Percentiles rank a stretch among this genome's conserved stretches.
Evolutionary conservation across 2,797 vertebrate species (phyloP).

Genomic region (Neomorphus geoffroyi): DNA sequence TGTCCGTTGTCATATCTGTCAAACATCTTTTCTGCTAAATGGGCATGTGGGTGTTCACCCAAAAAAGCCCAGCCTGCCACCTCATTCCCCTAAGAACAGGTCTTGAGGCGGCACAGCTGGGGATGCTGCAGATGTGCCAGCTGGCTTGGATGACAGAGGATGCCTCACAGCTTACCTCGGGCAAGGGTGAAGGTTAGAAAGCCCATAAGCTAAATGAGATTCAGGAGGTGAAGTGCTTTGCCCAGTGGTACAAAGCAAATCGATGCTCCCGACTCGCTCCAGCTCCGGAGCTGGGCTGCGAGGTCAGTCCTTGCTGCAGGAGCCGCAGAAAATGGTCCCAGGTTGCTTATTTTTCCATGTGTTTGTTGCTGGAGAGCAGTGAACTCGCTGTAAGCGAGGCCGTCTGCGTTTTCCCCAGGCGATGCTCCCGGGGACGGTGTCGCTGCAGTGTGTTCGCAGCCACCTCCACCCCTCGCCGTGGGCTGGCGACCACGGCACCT

Average conservation of each 20-base stretch:
- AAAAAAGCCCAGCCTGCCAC: accelerated
- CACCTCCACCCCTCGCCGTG: accelerated
- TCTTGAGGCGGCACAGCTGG: accelerated
- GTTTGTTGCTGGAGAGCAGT: background rate
- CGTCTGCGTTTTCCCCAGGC: accelerated
- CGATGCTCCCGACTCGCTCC: background rate
- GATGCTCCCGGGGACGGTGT: accelerated
- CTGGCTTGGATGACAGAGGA: accelerated
- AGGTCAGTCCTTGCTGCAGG: background rate
- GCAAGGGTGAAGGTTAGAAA: background rate
- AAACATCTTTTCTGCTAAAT: slow-evolving; percentile 13
- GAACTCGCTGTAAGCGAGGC: accelerated
- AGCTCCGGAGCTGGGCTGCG: accelerated
- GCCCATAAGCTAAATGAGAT: accelerated
- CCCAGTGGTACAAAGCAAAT: accelerated
- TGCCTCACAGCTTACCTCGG: background rate
- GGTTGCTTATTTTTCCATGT: accelerated
- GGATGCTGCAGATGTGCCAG: accelerated
- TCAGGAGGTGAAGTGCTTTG: background rate
- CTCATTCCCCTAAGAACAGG: accelerated
- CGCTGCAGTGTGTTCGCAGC: accelerated
- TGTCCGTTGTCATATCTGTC: slow-evolving; percentile 59
- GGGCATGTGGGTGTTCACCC: background rate
- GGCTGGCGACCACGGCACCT: accelerated
- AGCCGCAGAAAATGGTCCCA: accelerated